Conservation (phyloP, 1,140 invertebrate genomes). For the Neodiprion fabricii region DNA sequence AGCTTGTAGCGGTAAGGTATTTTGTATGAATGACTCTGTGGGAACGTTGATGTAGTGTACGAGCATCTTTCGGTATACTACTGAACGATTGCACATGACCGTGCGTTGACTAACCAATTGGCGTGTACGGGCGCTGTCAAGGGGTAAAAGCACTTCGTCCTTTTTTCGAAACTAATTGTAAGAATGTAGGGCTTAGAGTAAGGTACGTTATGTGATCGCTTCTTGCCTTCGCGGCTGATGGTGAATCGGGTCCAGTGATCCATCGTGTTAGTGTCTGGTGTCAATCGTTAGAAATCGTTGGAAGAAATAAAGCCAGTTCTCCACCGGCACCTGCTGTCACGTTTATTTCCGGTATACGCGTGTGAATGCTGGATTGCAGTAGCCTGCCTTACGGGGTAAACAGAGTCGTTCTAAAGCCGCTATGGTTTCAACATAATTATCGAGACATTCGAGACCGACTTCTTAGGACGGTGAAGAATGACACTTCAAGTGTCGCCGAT, state of each 20-base stretch:
- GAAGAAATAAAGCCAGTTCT: not conserved
- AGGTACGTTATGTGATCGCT: no score
- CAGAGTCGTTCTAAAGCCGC: not conserved
- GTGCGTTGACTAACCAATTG: not conserved
- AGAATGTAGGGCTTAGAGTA: no score
- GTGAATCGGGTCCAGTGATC: not conserved
- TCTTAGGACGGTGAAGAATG: not conserved
- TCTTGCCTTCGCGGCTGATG: no score
- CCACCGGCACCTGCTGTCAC: not conserved
- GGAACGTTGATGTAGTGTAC: not conserved
- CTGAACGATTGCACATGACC: not conserved
- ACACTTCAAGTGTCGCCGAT: not conserved
- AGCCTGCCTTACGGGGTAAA: slow-evolving; percentile 3
- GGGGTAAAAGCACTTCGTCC: not conserved
- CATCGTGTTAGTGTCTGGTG: not conserved
- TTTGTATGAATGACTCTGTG: slow-evolving; percentile 7
- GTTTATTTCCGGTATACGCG: not conserved
- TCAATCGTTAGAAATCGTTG: not conserved
- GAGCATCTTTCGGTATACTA: not conserved
- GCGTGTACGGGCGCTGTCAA: not conserved
- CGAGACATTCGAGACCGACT: not conserved
- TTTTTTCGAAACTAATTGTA: no score
- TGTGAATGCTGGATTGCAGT: not conserved
- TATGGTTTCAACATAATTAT: slow-evolving; percentile 1
- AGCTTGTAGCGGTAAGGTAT: not conserved